Evolutionary conservation across 1,140 invertebrate species (phyloP).

Genomic region (Neodiprion fabricii): DNA sequence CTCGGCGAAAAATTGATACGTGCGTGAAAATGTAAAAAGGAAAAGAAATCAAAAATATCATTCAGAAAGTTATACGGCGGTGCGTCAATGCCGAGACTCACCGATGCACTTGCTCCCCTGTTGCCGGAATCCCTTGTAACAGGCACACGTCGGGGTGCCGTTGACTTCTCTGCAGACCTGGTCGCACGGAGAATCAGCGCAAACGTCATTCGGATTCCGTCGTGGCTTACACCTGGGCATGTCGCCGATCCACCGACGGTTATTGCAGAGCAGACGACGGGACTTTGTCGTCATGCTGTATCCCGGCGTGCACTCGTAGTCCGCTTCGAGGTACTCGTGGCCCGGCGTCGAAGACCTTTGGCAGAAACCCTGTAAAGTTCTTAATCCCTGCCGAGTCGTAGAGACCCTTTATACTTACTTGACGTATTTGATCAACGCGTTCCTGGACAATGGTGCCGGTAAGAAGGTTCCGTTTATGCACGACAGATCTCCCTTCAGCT

Average conservation of each 20-base stretch:
- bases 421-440: slow-evolving; percentile 61
- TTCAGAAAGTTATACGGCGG: not conserved
- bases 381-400: not conserved
- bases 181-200: slow-evolving; percentile 51
- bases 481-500: slow-evolving; percentile 50
- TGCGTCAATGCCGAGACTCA: slow-evolving; percentile 30
- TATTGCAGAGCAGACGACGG: slow-evolving; percentile 50
- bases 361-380: slow-evolving; percentile 12
- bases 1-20: slow-evolving; percentile 43
- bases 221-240: slow-evolving; percentile 49
- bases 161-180: slow-evolving; percentile 60
- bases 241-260: slow-evolving; percentile 54
- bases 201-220: slow-evolving; percentile 42
- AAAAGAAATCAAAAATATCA: slow-evolving; percentile 16
- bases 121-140: slow-evolving; percentile 56
- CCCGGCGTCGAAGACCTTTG: slow-evolving; percentile 53
- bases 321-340: slow-evolving; percentile 56
- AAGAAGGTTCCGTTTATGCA: slow-evolving; percentile 59
- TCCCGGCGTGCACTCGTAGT: slow-evolving; percentile 55
- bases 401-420: slow-evolving; percentile 46
- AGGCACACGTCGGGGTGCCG: slow-evolving; percentile 57
- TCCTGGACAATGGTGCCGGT: slow-evolving; percentile 51
- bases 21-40: not conserved
- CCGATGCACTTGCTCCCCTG: slow-evolving; percentile 53
- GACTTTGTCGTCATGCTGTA: slow-evolving; percentile 44